Evolutionary conservation across 2,888 invertebrate species (phyloP), one percentile per base, ranked within the genome.

Genomic region (Bugula neritina): DNA sequence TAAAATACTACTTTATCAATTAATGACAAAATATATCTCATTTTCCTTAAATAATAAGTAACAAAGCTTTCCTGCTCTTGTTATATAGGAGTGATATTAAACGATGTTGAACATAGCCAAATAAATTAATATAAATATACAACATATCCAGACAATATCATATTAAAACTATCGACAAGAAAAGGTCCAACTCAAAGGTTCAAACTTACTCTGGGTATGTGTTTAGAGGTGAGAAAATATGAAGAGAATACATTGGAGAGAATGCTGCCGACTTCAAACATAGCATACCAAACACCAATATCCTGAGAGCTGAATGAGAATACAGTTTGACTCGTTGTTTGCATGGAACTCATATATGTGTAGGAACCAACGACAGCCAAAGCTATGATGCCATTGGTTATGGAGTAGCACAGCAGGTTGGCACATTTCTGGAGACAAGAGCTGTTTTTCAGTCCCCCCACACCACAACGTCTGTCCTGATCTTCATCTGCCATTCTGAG

Each of bases 201-300:
- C n/a, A n/a, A 5, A 55, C 63, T 63, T 31, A 63, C 63, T 3
- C 27, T 2, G 13, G 63, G 63, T 2, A 63, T 34, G n/a, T 63
- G 21, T n/a, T 63, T 63, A 31, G 27, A 31, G 27, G 63, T 29
- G 29, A 63, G 34, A 31, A 63, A 63, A 31, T 63, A 63, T 29
- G 63, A 63, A 13, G 63, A 21, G 29, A 63, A 31, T 13, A 63
- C 31, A 34, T 63, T 63, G 34, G 63, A 63, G 5, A 63, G 63
- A 5, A 63, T 31, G 31, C 63, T 63, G 27, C 63, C 63, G 5
- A 63, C 34, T 63, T 63, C 63, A 63, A 63, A 63, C 63, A 63
- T 63, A 10, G 63, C 29, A n/a, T 63, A 63, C 63, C 63, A 63
- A 17, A 63, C 31, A 13, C 63, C 63, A 10, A 63, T 34, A n/a